phyloP scores from a whole-genome alignment of 2,888 invertebrate species.

The Shargacucullia verbasci region DNA sequence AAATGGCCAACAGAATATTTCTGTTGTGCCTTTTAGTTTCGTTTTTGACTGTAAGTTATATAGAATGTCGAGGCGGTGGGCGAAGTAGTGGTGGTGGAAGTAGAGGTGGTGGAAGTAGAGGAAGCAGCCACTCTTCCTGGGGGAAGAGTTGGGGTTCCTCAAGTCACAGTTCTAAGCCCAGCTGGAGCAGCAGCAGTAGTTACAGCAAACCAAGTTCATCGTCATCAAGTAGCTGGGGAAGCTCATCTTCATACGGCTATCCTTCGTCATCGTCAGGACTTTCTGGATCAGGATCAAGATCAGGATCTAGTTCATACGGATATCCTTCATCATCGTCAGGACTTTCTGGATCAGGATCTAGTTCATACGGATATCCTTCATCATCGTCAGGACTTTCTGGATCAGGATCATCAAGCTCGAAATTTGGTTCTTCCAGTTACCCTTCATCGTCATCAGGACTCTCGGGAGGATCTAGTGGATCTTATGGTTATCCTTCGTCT shows the following conservation, averaged over 20 bases:
- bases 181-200: constrained; percentile 30
- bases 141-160: constrained; percentile 54
- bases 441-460: constrained; percentile 36
- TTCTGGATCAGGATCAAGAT: constrained; percentile 37
- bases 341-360: constrained; percentile 43
- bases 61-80: constrained; percentile 63
- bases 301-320: constrained; percentile 13
- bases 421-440: constrained; percentile 21
- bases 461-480: constrained; percentile 17
- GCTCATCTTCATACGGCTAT: constrained; percentile 17
- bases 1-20: constrained; percentile 74
- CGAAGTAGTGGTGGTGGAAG: constrained; percentile 55
- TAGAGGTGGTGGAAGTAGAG: constrained; percentile 41
- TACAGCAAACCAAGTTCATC: constrained; percentile 44
- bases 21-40: constrained; percentile 75
- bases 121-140: constrained; percentile 46
- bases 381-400: constrained; percentile 53
- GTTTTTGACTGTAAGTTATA: constrained; percentile 63
- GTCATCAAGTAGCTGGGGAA: constrained; percentile 30
- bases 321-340: constrained; percentile 53
- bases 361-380: constrained; percentile 32
- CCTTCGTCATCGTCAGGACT: constrained; percentile 52
- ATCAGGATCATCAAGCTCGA: constrained; percentile 36
- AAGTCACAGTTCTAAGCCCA: constrained; percentile 42
- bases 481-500: constrained; percentile 19